These are phyloP conservation scores for Trachelus iudaicus DNA, from an alignment of 2,888 invertebrate genomes.

Conservation along the genomic window DNA sequence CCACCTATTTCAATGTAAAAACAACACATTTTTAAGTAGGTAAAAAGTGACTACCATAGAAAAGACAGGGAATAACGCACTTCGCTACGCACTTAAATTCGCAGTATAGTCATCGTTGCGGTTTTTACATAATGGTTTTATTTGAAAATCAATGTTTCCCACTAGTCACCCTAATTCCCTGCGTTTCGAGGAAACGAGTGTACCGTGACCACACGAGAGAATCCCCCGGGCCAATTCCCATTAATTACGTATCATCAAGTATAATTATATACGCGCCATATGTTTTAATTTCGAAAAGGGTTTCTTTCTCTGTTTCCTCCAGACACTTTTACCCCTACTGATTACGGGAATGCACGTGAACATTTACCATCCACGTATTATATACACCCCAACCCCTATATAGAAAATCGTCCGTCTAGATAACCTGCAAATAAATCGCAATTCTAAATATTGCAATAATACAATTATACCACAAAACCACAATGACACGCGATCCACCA, in stretches of 20 bases:
- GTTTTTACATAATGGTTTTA: not conserved
- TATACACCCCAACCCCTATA: not conserved
- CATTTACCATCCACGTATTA: not conserved
- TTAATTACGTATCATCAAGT: constrained; percentile 50
- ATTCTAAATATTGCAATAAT: not conserved
- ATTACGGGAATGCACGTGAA: not conserved
- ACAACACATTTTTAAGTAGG: not conserved
- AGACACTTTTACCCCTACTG: not conserved
- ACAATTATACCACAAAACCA: not conserved
- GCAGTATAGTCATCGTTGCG: not conserved
- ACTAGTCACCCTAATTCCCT: not conserved
- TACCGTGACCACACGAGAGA: not conserved
- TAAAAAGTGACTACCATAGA: not conserved
- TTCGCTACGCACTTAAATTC: too few relatives aligned
- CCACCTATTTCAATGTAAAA: not conserved
- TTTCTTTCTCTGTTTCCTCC: constrained; percentile 1
- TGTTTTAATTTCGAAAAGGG: constrained; percentile 36
- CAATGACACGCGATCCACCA: not conserved
- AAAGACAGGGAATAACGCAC: too few relatives aligned
- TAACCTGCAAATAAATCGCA: not conserved
- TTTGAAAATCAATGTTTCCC: not conserved
- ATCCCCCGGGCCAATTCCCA: constrained; percentile 27
- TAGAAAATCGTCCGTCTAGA: not conserved
- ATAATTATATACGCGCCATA: constrained; percentile 44
- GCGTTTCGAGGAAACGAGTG: constrained; percentile 2